Evolutionary conservation across 2,888 invertebrate species (phyloP).

Genomic region (Mesorhabditis spiculigera): DNA sequence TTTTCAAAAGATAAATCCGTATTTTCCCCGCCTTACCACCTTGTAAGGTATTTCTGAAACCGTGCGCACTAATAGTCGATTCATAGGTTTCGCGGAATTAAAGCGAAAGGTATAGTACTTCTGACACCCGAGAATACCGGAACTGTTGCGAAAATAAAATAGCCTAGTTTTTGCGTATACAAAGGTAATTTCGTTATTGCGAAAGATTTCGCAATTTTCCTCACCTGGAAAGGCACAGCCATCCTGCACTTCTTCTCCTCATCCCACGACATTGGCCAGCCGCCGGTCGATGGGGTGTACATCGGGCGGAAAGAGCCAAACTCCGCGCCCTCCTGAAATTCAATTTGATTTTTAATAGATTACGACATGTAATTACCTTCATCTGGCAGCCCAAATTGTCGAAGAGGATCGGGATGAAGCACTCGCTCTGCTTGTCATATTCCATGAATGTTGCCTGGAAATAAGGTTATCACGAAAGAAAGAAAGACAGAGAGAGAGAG

Average conservation of each 20-base stretch:
- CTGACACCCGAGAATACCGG: no score
- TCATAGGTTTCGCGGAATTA: no score
- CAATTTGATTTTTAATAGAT: background rate
- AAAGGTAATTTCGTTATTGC: no score
- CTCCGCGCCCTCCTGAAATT: background rate
- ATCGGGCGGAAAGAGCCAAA: slow-evolving; percentile 46
- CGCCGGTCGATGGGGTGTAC: slow-evolving; percentile 36
- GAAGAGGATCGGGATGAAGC: slow-evolving; percentile 38
- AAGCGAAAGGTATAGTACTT: no score
- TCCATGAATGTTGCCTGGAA: background rate
- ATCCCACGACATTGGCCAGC: slow-evolving; percentile 39
- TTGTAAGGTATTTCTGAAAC: no score
- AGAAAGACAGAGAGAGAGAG: background rate
- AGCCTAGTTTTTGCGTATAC: no score
- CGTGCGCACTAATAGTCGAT: no score
- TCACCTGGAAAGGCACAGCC: slow-evolving; percentile 47
- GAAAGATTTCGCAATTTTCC: no score
- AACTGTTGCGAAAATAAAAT: no score
- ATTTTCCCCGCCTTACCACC: no score
- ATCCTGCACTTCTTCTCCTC: slow-evolving; percentile 44
- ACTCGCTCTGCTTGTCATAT: slow-evolving; percentile 25
- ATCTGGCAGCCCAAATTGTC: slow-evolving; percentile 10
- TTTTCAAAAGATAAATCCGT: no score
- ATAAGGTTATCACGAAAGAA: no score
- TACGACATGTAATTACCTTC: background rate